Conservation (phyloP, 64 coral and sea anemone genomes). For the Hydrozoanthus tunicans region DNA sequence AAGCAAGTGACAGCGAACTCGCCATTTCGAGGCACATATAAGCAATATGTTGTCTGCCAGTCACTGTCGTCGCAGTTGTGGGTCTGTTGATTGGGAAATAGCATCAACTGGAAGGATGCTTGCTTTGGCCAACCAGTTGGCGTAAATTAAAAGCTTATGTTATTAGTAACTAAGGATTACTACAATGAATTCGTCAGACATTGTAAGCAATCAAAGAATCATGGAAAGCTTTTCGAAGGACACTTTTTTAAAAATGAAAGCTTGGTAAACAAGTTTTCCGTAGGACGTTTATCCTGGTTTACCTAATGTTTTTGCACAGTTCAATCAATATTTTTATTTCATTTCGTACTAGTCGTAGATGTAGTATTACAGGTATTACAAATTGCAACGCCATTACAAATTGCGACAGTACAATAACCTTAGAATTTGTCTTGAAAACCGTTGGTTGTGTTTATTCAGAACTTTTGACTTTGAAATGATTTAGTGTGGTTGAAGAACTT, state of each 20-base stretch:
- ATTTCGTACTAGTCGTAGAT: no score
- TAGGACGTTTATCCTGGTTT: no score
- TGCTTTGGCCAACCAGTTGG: neutral
- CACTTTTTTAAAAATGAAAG: neutral
- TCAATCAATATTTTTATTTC: no score
- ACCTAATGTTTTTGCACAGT: no score
- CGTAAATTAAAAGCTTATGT: constrained; percentile 21
- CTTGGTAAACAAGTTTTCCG: no score
- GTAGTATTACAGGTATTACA: no score
- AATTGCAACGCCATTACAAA: no score
- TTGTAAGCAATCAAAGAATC: neutral
- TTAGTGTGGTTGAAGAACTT: no score
- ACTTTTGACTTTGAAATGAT: no score
- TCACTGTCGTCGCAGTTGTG: neutral
- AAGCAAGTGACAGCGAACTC: neutral
- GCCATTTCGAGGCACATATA: neutral
- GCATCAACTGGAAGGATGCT: neutral
- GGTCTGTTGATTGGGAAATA: neutral
- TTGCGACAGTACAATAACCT: no score
- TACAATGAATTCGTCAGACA: constrained; percentile 7
- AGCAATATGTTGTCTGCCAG: neutral
- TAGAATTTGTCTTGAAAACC: no score
- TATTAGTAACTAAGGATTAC: neutral
- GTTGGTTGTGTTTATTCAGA: no score
- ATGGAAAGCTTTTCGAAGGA: neutral